Evolutionary conservation across 1,140 invertebrate species (phyloP), one percentile per base, ranked within the genome.

Genomic region (Eulimnadia texana): DNA sequence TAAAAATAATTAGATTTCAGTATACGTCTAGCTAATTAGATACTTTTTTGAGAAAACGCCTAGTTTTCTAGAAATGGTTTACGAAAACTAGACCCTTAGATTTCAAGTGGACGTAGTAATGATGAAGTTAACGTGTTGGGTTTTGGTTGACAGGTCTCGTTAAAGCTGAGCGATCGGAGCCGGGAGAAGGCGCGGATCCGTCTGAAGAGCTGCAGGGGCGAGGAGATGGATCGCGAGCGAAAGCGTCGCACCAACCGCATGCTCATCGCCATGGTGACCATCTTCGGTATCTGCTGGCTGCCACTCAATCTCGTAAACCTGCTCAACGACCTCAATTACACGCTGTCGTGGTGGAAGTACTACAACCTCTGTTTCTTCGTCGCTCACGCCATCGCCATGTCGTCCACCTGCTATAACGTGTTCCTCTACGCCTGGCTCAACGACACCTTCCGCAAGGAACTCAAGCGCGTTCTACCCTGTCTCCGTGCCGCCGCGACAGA

Each of bases 361-460:
- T 93, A 90, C 71, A 84, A 84, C 57, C 72, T 93, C 0, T 80
- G 81, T 69, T 85, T 61, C 75, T 93, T 98, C 71, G 76, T 89
- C 50, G 83, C 86, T 2, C 95, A 99, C 71, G 84, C 91, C 6
- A 82, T 97, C 63, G 93, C 93, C 42, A 80, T 70, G 69, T 65
- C 63, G 29, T 93, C 90, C 2, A 93, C 90, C 0, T 93, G 91
- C 70, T 97, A 95, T 74, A 97, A 97, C 72, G 92, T 93, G 0
- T 84, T 98, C 66, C 79, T 98, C 3, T 98, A 98, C 75, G 93
- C 94, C 52, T 99, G 93, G 91, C 83, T 98, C 73, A 99, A 98
- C 75, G 94, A 98, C 63, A 97, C 25, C 49, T 63, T 63, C 28
- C 62, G 62, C 16, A 63, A 63, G 56, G 62, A 63, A 27, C 56